Evolutionary conservation across 2,888 invertebrate genomes (phyloP).

Genomic region (Chloromyia formosa): DNA sequence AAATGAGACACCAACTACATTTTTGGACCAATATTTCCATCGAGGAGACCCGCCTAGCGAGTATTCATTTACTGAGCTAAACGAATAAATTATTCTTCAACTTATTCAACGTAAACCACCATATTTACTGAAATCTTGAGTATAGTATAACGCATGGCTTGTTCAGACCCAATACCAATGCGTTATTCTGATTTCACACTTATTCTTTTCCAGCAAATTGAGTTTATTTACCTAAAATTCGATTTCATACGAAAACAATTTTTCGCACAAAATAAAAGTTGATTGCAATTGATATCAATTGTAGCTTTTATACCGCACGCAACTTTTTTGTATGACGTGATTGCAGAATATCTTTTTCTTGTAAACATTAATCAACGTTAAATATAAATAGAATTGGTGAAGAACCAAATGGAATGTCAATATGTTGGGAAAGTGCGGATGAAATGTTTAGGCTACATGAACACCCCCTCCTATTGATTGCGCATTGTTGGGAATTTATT

Average conservation of each 20-base stretch:
- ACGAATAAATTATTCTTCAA: too few species aligned
- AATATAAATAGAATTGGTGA: not conserved
- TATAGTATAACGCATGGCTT: too few species aligned
- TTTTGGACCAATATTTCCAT: too few species aligned
- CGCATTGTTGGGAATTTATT: too few species aligned
- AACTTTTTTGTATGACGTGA: slow-evolving; percentile 2
- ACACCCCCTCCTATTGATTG: too few species aligned
- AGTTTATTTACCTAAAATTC: not conserved
- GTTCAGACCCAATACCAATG: too few species aligned
- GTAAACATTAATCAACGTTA: not conserved
- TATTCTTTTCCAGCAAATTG: not conserved
- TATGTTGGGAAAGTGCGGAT: not conserved
- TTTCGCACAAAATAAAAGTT: not conserved
- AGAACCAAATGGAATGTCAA: not conserved
- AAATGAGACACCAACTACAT: too few species aligned
- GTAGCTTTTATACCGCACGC: not conserved
- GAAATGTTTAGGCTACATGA: too few species aligned
- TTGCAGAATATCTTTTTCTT: not conserved
- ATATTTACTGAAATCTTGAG: too few species aligned
- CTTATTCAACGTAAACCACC: too few species aligned
- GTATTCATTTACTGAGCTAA: too few species aligned
- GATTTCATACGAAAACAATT: not conserved
- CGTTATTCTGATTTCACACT: not conserved
- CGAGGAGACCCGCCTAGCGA: too few species aligned
- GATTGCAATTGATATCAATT: slow-evolving; percentile 6